Base-by-base conservation (phyloP, 92 coral and sea anemone genomes). In the Galaxea fascicularis region DNA sequence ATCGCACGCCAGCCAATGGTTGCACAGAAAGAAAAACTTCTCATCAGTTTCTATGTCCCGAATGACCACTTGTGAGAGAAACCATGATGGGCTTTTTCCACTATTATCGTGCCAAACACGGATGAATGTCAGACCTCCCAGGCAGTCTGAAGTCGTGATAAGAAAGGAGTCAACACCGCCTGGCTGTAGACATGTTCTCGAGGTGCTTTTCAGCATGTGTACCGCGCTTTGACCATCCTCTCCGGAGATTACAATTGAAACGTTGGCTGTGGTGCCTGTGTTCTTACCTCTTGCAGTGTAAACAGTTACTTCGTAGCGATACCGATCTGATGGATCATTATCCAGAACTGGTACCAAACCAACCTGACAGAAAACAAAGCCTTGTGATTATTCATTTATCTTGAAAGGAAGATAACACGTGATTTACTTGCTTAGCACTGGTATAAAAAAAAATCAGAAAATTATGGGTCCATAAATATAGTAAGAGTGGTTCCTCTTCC, bases 1-100 rank as follows among this genome's bases (percentile, higher is more conserved):
- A 65, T 97, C 99, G 83, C 99, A 97, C 60, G 99, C 99, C 64
- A 97, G 88, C 99, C 99, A 97, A 57, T 90, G 90, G 79, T 95
- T 90, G 64, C 98, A 93, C 87, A 97, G 79, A 78, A 97, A 97
- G 80, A 92, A 88, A 72, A 92, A 97, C 79, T 87, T 66, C 35
- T 97, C 95, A 4, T 92, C 94, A 41, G 93, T 86, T 52, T 97
- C 98, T 26, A 97, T 88, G 73, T 97, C 95, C 78, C 91, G 92
- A 16, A 97, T 88, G 79, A 91, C 88, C 17, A 96, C 89, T 78
- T 91, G 95, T 15, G 98, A 91, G n/a, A 97, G 80, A 20, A 84
- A 90, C 98, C 98, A 95, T 2, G 99, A 90, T 0, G 99, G 95
- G 44, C 92, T 86, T 27, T 78, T 74, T 0, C 99, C 99, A 5